phyloP scores from a whole-genome alignment of 2,888 invertebrate species.

The Automeris io region DNA sequence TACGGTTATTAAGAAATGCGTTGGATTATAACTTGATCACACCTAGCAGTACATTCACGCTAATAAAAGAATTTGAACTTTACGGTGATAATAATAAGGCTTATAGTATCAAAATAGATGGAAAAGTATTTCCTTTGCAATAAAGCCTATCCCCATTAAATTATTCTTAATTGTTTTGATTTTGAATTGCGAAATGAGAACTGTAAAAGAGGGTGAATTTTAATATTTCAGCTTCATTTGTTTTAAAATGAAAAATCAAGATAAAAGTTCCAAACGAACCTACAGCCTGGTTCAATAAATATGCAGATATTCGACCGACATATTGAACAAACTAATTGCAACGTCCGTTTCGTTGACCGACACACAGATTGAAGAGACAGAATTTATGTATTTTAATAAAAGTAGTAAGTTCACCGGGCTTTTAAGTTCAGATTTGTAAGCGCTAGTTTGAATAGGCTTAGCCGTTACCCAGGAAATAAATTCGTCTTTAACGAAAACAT shows the following conservation, averaged over 20 bases:
- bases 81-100: slow-evolving; percentile 20
- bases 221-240: slow-evolving; percentile 20
- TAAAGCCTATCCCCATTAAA: slow-evolving; percentile 49
- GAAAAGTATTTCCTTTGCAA: slow-evolving; percentile 32
- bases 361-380: slow-evolving; percentile 30
- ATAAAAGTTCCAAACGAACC: slow-evolving; percentile 10
- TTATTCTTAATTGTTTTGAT: slow-evolving; percentile 69
- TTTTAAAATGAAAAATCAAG: slow-evolving; percentile 7
- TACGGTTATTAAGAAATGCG: slow-evolving; percentile 49
- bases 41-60: slow-evolving; percentile 20
- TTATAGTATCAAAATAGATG: slow-evolving; percentile 42
- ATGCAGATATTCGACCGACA: slow-evolving; percentile 39
- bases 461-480: too few species aligned
- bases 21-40: slow-evolving; percentile 61
- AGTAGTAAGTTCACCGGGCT: too few species aligned
- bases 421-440: too few species aligned
- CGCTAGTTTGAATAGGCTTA: too few species aligned
- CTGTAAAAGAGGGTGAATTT: slow-evolving; percentile 53
- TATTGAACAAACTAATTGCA: slow-evolving; percentile 43
- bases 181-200: slow-evolving; percentile 53
- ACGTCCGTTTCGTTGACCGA: slow-evolving; percentile 32
- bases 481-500: too few species aligned
- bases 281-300: slow-evolving; percentile 31
- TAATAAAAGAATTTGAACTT: slow-evolving; percentile 24
- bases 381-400: too few species aligned